These are phyloP conservation scores for Aleiodes testaceus DNA, from an alignment of 2,888 invertebrate genomes.

Conservation along the genomic window DNA sequence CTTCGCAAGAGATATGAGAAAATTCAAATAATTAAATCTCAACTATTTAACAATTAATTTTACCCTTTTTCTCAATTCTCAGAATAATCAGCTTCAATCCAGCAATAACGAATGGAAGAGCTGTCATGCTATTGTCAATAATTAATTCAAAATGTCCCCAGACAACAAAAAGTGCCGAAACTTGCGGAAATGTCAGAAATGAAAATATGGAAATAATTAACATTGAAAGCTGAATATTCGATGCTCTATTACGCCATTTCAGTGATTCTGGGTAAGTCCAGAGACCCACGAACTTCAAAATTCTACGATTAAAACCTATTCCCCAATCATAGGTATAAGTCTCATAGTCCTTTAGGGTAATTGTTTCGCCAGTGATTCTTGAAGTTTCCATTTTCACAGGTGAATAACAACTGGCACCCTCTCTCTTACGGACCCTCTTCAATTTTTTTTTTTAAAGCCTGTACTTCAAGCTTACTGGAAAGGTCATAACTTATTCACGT, in stretches of 20 bases:
- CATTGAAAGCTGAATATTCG: neutral
- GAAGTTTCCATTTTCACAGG: neutral
- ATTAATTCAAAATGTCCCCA: slow-evolving; percentile 34
- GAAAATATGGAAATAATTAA: neutral
- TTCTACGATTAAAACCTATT: slow-evolving; percentile 12
- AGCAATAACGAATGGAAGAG: neutral
- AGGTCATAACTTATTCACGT: no score
- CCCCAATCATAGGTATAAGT: slow-evolving; percentile 8
- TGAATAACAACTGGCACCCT: slow-evolving; percentile 4
- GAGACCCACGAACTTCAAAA: neutral
- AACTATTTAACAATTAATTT: no score
- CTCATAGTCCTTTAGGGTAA: neutral
- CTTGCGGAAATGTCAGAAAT: slow-evolving; percentile 17
- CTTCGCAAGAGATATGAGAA: neutral
- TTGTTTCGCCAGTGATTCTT: neutral
- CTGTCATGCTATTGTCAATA: slow-evolving; percentile 34
- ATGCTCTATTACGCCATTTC: neutral
- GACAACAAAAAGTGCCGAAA: slow-evolving; percentile 22
- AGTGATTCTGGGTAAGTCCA: neutral
- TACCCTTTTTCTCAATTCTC: slow-evolving; percentile 34
- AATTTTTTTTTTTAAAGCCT: no score
- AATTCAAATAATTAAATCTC: neutral
- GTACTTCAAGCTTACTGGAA: no score
- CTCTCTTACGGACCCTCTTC: no score
- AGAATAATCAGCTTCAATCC: slow-evolving; percentile 4